A percentile compares a stretch with the other conserved stretches of the same genome.
Evolutionary conservation across 2,113 vertebrate species (phyloP).

Genomic region (Ornithorhynchus anatinus): DNA sequence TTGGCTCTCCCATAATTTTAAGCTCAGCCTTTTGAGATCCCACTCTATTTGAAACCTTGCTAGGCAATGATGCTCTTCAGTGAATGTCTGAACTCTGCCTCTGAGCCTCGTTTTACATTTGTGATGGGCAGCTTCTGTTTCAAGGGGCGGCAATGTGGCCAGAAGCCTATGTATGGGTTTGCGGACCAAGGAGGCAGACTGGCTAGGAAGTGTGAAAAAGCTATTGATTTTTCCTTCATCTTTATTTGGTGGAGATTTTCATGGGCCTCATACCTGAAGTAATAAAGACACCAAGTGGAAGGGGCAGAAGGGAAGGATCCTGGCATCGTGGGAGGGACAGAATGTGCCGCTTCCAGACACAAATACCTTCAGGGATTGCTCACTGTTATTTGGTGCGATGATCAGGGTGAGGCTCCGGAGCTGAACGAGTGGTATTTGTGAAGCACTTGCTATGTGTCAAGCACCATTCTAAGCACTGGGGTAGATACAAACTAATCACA

Average conservation of each 20-base stretch:
- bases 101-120: neutral
- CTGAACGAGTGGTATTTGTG: too few species aligned
- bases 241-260: conserved; percentile 16
- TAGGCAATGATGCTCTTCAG: neutral
- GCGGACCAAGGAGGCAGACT: neutral
- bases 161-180: neutral
- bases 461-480: too few species aligned
- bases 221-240: neutral
- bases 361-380: conserved; percentile 25
- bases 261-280: neutral
- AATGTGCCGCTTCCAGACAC: conserved; percentile 3
- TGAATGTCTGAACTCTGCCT: conserved; percentile 1
- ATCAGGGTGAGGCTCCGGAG: neutral
- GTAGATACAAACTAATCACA: too few species aligned
- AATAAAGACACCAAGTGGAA: neutral
- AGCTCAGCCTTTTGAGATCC: too few species aligned
- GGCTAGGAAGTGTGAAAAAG: neutral
- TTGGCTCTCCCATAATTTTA: too few species aligned
- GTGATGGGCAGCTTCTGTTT: too few species aligned
- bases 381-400: conserved; percentile 1
- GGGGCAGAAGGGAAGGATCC: too few species aligned
- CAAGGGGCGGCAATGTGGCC: neutral
- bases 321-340: neutral
- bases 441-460: too few species aligned
- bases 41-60: neutral